phyloP scores from a whole-genome alignment of 2,113 vertebrate genomes.

The Jacana jacana region DNA sequence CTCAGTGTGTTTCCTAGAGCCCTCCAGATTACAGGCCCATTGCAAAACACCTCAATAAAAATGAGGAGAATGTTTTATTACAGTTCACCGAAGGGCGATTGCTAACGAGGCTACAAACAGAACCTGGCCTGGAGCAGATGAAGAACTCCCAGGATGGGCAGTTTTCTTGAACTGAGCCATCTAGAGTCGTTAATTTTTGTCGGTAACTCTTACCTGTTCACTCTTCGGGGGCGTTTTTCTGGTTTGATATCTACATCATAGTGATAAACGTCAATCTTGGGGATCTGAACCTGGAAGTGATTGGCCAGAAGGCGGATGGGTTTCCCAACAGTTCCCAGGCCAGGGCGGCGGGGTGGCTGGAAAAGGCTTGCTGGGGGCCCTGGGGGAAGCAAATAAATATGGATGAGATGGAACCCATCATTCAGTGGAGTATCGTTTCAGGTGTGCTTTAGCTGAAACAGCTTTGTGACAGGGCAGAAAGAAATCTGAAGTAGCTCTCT shows the following conservation, averaged over 20 bases:
- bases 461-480: background rate
- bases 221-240: constrained; percentile 95
- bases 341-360: constrained; percentile 95
- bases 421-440: background rate
- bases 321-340: constrained; percentile 97
- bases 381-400: constrained; percentile 46
- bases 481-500: background rate
- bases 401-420: background rate
- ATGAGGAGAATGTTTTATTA: background rate
- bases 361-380: constrained; percentile 94
- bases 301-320: constrained; percentile 97
- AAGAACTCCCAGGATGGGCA: background rate
- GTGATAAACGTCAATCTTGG: constrained; percentile 99
- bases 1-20: background rate
- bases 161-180: background rate
- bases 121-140: background rate
- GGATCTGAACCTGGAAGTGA: constrained; percentile 99
- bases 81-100: background rate
- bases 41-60: background rate
- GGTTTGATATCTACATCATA: constrained; percentile 99
- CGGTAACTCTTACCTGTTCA: constrained; percentile 87
- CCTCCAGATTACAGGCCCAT: background rate
- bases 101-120: background rate
- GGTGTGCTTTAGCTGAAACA: background rate
- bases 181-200: background rate